phyloP scores from a whole-genome alignment of 2,113 vertebrate genomes.

The Colistium nudipinnis region DNA sequence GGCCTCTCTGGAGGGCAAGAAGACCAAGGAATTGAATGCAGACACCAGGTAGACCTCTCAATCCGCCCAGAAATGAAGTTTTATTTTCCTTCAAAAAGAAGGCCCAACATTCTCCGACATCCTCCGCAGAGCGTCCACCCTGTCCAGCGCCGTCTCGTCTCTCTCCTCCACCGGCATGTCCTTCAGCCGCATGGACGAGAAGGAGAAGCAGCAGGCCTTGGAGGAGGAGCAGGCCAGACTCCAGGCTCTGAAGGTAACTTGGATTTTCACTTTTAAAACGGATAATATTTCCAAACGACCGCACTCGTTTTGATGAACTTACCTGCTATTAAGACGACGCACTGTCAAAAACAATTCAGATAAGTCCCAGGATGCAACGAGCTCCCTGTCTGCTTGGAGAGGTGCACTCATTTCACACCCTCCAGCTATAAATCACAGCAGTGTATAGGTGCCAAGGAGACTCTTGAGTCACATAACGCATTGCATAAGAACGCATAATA shows the following conservation, averaged over 20 bases:
- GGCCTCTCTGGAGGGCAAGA: constrained; percentile 94
- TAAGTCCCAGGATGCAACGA: too few relatives aligned
- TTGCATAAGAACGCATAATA: too few relatives aligned
- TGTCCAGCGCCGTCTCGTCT: constrained; percentile 90
- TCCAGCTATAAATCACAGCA: too few relatives aligned
- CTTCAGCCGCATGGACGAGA: constrained; percentile 92
- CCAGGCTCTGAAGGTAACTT: constrained; percentile 88
- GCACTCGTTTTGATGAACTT: too few relatives aligned
- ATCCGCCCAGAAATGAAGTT: too few relatives aligned
- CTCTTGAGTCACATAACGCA: too few relatives aligned
- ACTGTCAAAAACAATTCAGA: too few relatives aligned
- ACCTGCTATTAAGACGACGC: too few relatives aligned
- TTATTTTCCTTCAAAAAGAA: neutral
- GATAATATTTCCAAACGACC: too few relatives aligned
- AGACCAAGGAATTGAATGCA: constrained; percentile 89
- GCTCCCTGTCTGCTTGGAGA: too few relatives aligned
- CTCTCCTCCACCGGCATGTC: constrained; percentile 92
- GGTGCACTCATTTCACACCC: too few relatives aligned
- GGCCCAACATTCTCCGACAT: neutral
- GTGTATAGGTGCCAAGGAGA: too few relatives aligned
- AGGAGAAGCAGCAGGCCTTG: constrained; percentile 90
- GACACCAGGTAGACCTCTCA: constrained; percentile 84
- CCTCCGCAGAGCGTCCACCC: constrained; percentile 85
- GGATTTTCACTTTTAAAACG: neutral
- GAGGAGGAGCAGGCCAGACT: constrained; percentile 92